Percentiles rank a stretch among this genome's conserved stretches.
These are phyloP conservation scores for Ailurus styani DNA, from an alignment of 2,113 vertebrate species.

Conservation along the genomic window DNA sequence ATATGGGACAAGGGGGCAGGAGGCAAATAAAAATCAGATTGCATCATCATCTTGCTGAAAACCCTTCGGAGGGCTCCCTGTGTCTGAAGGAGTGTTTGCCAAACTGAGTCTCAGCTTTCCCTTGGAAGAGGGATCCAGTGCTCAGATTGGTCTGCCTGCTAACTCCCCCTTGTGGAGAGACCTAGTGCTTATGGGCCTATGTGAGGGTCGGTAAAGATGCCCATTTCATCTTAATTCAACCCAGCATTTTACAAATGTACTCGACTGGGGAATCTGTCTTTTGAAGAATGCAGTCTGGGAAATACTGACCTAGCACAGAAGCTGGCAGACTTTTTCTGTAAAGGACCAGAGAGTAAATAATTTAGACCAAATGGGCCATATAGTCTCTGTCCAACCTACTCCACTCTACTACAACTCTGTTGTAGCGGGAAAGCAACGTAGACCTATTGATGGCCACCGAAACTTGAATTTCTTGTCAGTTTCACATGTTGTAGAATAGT, in stretches of 20 bases:
- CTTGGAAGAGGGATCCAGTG: neutral
- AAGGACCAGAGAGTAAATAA: neutral
- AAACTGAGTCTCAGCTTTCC: neutral
- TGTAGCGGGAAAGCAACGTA: neutral
- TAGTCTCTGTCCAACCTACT: neutral
- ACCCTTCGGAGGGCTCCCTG: neutral
- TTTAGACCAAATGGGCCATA: neutral
- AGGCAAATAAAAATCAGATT: neutral
- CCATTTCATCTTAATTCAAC: neutral
- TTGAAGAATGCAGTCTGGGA: neutral
- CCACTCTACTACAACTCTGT: neutral
- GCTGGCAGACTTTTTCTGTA: neutral
- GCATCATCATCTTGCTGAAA: neutral
- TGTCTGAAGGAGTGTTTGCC: neutral
- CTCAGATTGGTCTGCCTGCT: neutral
- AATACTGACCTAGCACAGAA: neutral
- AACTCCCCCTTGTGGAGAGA: neutral
- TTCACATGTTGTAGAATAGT: neutral
- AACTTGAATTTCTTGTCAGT: neutral
- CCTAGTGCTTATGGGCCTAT: no score
- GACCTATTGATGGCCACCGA: neutral
- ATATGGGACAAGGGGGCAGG: neutral
- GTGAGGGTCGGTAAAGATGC: neutral
- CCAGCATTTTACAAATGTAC: neutral
- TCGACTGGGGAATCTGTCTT: neutral